phyloP scores from a whole-genome alignment of 2,113 vertebrate species.

The Oreochromis spilurus region DNA sequence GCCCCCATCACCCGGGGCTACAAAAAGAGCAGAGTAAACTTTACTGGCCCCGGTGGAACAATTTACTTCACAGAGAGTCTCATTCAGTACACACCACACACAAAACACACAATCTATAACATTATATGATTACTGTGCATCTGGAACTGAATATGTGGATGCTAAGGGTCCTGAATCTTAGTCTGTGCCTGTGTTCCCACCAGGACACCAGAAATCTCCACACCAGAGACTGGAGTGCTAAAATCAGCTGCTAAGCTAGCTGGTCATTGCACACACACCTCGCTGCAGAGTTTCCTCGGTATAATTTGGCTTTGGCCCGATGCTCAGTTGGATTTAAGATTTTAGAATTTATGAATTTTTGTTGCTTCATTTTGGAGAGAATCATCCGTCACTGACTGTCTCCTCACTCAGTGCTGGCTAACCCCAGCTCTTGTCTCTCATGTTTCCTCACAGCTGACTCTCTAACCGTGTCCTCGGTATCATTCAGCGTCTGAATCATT shows the following conservation, averaged over 20 bases:
- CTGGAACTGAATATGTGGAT: not conserved
- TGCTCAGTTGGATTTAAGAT: not conserved
- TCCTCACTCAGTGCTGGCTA: rapidly evolving
- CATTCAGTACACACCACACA: not conserved
- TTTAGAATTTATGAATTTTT: rapidly evolving
- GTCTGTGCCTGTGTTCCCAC: not conserved
- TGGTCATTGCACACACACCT: rapidly evolving
- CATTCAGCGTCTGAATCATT: not conserved
- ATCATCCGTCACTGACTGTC: rapidly evolving
- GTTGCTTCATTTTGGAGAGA: not conserved
- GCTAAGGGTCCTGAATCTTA: not conserved
- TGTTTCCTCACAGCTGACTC: not conserved
- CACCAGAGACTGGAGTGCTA: not conserved
- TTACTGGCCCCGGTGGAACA: not conserved
- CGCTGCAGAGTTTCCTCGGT: not conserved
- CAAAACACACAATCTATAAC: not conserved
- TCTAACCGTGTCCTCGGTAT: not conserved
- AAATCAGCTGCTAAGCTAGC: not conserved
- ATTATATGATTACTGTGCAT: not conserved
- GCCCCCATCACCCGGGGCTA: rapidly evolving
- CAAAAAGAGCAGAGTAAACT: not conserved
- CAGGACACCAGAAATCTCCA: not conserved
- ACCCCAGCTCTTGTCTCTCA: not conserved
- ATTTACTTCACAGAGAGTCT: not conserved
- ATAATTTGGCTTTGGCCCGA: not conserved